Base-by-base conservation (phyloP, 1,140 invertebrate species). In the Dufourea novaeangliae region DNA sequence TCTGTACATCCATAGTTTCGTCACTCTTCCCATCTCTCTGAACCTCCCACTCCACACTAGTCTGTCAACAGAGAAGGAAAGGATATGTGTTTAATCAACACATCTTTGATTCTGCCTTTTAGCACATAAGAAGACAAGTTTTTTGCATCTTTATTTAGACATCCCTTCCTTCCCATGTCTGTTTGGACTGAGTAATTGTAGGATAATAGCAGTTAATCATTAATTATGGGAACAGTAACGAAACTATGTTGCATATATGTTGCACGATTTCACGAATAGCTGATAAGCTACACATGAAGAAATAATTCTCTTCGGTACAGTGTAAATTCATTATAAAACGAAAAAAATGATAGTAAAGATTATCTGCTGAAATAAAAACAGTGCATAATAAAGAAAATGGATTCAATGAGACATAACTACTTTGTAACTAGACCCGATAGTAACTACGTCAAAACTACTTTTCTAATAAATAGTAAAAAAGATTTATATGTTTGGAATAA, bases 11-110 rank as follows among this genome's bases (percentile, higher is more conserved):
- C 88, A 88, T 85, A 87, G 87, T 89, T 90, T 91, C 87, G 86
- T 90, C 89, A 90, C 82, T 89, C 89, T 88, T 90, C 87, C 86
- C 81, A 90, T 83, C 85, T 85, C 81, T 85, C 52, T 88, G 88
- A 87, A 89, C 81, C 57, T 89, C 84, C 90, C 90, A 89, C 89
- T 88, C 87, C 86, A 88, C 89, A 91, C 88, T 92, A 88, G 91
- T 95, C 94, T 95, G 94, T 94, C 94, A 95, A 95, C 94, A 95
- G 93, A 94, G 93, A 94, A 94, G 93, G 93, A 94, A 94, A 94
- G 94, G 94, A 94, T 93, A 92, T 93, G 91, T 93, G 91, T 93
- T 92, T 90, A 90, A 88, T 89, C 82, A 85, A 90, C 89, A 90
- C 87, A 88, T 88, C 75, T 85, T 83, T 39, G 64, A 83, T 80